phyloP scores from a whole-genome alignment of 2,113 vertebrate genomes.

The Argyrosomus japonicus region DNA sequence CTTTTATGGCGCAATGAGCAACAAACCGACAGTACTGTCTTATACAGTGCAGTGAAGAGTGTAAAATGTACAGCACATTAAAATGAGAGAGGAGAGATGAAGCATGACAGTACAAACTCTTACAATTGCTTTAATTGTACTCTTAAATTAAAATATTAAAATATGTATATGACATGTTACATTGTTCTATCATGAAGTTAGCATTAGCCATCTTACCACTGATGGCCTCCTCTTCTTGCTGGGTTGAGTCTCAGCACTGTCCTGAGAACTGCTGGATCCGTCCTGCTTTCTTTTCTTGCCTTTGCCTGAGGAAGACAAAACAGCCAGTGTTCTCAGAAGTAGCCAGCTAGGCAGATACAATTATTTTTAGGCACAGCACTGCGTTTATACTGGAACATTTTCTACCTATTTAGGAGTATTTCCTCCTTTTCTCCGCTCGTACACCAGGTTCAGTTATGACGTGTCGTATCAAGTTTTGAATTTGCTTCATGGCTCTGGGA shows the following conservation, averaged over 20 bases:
- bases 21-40: background rate
- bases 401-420: background rate
- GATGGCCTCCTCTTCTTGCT: conserved; percentile 84
- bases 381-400: background rate
- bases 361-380: too few relatives aligned
- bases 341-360: background rate
- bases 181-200: background rate
- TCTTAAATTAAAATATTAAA: background rate
- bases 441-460: background rate
- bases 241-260: conserved; percentile 68
- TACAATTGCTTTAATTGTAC: background rate
- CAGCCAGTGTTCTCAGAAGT: background rate
- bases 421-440: background rate
- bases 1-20: background rate
- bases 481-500: background rate
- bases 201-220: conserved; percentile 77
- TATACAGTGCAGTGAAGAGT: background rate
- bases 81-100: background rate
- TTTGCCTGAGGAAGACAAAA: conserved; percentile 66
- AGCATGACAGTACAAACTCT: background rate
- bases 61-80: background rate
- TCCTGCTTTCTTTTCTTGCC: conserved; percentile 86
- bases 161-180: background rate
- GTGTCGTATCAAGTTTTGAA: background rate
- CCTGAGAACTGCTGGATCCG: conserved; percentile 74